Evolutionary conservation across 2,797 vertebrate genomes (phyloP).

Genomic region (Sebastolobus altivelis): DNA sequence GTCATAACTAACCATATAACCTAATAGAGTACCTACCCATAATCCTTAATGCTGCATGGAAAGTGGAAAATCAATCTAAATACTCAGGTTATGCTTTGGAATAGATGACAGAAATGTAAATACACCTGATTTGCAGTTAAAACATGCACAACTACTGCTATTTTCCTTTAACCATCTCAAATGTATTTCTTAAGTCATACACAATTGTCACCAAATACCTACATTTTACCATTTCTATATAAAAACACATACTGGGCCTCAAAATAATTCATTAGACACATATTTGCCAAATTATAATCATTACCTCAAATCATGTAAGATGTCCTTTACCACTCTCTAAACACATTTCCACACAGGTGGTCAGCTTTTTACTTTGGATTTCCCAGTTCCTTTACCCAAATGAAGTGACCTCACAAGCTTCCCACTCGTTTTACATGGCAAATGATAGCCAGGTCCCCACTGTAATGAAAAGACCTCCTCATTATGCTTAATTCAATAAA

Average conservation of each 20-base stretch:
- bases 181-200: not conserved
- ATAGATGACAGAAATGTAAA: not conserved
- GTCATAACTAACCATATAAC: not conserved
- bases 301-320: constrained; percentile 10
- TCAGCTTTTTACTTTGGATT: constrained; percentile 19
- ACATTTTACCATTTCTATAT: not conserved
- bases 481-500: constrained; percentile 73
- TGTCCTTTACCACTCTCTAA: not conserved
- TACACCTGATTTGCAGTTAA: constrained; percentile 5
- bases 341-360: constrained; percentile 21
- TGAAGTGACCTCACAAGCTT: constrained; percentile 16
- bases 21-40: not conserved
- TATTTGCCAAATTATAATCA: constrained; percentile 3
- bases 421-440: constrained; percentile 5
- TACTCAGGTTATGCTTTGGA: not conserved
- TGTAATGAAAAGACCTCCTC: constrained; percentile 50
- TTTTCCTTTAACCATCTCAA: constrained; percentile 1
- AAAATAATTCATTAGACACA: not conserved
- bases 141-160: not conserved
- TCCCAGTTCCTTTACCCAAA: constrained; percentile 25
- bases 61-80: constrained; percentile 7
- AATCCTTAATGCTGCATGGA: not conserved
- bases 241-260: not conserved
- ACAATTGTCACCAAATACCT: not conserved
- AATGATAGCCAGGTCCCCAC: constrained; percentile 11